Conservation (phyloP, 2,113 vertebrate genomes). For the Nibea coibor region DNA sequence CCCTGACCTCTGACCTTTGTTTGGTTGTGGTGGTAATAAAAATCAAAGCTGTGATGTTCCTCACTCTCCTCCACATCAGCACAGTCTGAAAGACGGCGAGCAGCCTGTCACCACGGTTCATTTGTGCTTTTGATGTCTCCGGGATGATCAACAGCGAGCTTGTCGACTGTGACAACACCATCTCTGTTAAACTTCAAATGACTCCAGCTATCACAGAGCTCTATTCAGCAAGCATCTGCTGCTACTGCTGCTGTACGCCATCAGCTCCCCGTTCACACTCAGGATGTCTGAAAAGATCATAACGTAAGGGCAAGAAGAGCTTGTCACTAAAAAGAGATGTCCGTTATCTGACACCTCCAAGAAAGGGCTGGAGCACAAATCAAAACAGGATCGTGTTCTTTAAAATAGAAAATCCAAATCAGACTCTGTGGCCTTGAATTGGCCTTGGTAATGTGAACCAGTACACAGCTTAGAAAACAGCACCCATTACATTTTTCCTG, state of each 20-base stretch:
- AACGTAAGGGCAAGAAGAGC: background rate
- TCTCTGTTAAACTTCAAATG: slow-evolving; percentile 44
- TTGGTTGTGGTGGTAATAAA: slow-evolving; percentile 7
- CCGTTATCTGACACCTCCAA: background rate
- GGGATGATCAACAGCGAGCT: slow-evolving; percentile 4
- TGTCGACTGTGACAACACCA: background rate
- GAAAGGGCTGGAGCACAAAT: background rate
- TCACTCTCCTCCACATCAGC: slow-evolving; percentile 12
- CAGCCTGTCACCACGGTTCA: slow-evolving; percentile 29
- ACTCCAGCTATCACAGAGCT: slow-evolving; percentile 26
- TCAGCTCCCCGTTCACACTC: background rate
- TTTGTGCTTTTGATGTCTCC: slow-evolving; percentile 34
- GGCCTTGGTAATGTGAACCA: too few relatives aligned
- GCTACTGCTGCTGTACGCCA: background rate
- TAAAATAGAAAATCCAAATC: background rate
- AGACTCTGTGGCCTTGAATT: background rate
- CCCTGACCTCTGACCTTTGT: background rate
- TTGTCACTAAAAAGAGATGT: background rate
- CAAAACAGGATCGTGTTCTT: background rate
- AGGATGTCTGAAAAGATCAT: background rate
- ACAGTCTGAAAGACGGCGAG: slow-evolving; percentile 1
- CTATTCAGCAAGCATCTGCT: background rate
- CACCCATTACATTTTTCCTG: too few relatives aligned
- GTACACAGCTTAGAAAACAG: too few relatives aligned
- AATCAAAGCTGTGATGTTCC: slow-evolving; percentile 5